Evolutionary conservation across 2,797 vertebrate genomes (phyloP).

Genomic region (Falco cherrug): DNA sequence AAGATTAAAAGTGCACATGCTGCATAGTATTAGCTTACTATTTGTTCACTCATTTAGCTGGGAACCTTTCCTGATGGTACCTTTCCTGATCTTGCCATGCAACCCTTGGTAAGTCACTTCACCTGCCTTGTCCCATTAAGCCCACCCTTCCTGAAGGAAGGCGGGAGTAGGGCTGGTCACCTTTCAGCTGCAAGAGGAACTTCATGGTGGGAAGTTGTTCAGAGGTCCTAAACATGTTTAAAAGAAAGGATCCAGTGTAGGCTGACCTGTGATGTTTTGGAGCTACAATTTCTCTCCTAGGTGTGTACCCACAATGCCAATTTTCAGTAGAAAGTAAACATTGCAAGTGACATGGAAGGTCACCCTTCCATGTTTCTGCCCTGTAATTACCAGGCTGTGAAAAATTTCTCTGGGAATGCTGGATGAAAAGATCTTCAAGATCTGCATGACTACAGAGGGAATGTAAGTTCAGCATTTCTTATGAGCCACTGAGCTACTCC

Average conservation of each 20-base stretch:
- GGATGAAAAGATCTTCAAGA: background rate
- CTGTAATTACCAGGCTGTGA: background rate
- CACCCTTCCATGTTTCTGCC: background rate
- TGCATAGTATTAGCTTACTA: background rate
- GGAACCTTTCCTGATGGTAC: background rate
- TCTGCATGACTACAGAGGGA: background rate
- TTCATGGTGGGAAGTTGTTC: background rate
- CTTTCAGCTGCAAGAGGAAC: background rate
- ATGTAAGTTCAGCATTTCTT: background rate
- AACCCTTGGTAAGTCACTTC: too few species aligned
- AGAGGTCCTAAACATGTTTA: background rate
- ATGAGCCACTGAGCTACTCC: background rate
- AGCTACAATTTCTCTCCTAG: background rate
- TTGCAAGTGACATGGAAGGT: background rate
- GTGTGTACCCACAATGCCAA: rapidly evolving
- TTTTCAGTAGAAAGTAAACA: background rate
- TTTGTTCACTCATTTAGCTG: background rate
- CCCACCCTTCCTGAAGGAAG: background rate
- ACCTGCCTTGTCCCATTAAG: background rate
- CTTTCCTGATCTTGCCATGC: background rate
- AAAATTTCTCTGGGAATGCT: background rate
- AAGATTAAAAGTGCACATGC: background rate
- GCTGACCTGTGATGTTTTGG: background rate
- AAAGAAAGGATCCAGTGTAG: background rate
- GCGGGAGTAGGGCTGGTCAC: background rate